Evolutionary conservation across 2,888 invertebrate species (phyloP).

Genomic region (Napeogenes inachia): DNA sequence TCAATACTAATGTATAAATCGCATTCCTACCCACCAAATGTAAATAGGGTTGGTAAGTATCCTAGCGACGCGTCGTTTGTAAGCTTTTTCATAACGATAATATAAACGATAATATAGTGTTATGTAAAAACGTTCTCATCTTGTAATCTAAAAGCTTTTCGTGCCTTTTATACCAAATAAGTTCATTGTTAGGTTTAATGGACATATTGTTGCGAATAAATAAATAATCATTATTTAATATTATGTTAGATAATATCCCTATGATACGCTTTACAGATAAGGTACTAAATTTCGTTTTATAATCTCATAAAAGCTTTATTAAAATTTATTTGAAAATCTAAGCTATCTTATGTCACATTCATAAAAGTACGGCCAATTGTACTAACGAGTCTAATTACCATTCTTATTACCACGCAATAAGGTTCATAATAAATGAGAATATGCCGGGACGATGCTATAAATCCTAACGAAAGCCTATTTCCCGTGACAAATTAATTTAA

Average conservation of each 20-base stretch:
- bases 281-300: not conserved
- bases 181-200: too few species aligned
- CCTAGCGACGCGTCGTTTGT: too few species aligned
- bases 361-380: slow-evolving; percentile 6
- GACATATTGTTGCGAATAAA: too few species aligned
- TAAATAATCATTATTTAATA: too few species aligned
- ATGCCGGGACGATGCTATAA: slow-evolving; percentile 23
- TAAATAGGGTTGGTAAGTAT: too few species aligned
- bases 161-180: too few species aligned
- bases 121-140: too few species aligned
- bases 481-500: slow-evolving; percentile 33
- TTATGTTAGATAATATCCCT: not conserved
- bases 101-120: too few species aligned
- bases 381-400: slow-evolving; percentile 8
- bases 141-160: too few species aligned
- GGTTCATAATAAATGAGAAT: not conserved
- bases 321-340: slow-evolving; percentile 1
- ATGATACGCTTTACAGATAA: not conserved
- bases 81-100: too few species aligned
- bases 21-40: too few species aligned
- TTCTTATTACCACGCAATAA: slow-evolving; percentile 11
- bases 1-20: too few species aligned
- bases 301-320: slow-evolving; percentile 2
- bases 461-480: slow-evolving; percentile 29
- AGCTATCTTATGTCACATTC: slow-evolving; percentile 2